Evolutionary conservation across 2,797 vertebrate genomes (phyloP).

Genomic region (Phoeniculus purpureus): DNA sequence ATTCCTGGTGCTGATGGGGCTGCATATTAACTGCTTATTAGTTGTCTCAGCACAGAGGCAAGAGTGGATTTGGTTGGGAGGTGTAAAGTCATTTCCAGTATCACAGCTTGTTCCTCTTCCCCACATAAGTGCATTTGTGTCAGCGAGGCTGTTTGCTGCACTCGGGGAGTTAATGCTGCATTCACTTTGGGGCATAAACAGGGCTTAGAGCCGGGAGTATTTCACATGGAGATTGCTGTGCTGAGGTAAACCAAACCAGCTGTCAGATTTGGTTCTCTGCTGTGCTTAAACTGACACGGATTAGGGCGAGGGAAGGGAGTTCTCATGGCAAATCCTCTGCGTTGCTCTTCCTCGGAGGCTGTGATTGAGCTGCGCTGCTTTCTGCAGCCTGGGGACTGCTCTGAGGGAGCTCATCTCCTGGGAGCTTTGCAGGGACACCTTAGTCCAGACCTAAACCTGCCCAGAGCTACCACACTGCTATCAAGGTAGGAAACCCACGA

Average conservation of each 20-base stretch:
- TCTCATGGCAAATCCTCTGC: not conserved
- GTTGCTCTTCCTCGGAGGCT: not conserved
- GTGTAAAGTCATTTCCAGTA: not conserved
- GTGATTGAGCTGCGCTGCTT: not conserved
- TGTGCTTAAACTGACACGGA: not conserved
- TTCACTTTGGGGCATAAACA: constrained; percentile 28
- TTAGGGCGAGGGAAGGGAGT: not conserved
- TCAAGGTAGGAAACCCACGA: not conserved
- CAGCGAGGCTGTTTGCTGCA: not conserved
- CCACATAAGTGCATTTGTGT: not conserved
- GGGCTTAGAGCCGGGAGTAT: not conserved
- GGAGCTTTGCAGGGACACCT: not conserved
- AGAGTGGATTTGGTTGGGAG: not conserved
- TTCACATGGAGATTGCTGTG: not conserved
- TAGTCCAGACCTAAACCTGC: not conserved
- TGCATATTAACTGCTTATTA: constrained; percentile 53
- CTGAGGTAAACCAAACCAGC: not conserved
- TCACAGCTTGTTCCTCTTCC: constrained; percentile 18
- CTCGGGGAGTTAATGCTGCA: constrained; percentile 16
- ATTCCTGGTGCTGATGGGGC: constrained; percentile 15
- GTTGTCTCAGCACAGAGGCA: constrained; percentile 3
- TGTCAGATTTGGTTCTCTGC: constrained; percentile 15
- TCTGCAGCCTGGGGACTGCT: accelerated
- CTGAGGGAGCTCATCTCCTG: not conserved
- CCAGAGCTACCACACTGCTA: not conserved